These are phyloP conservation scores for Merodon equestris DNA, from an alignment of 2,888 invertebrate species.

Conservation along the genomic window DNA sequence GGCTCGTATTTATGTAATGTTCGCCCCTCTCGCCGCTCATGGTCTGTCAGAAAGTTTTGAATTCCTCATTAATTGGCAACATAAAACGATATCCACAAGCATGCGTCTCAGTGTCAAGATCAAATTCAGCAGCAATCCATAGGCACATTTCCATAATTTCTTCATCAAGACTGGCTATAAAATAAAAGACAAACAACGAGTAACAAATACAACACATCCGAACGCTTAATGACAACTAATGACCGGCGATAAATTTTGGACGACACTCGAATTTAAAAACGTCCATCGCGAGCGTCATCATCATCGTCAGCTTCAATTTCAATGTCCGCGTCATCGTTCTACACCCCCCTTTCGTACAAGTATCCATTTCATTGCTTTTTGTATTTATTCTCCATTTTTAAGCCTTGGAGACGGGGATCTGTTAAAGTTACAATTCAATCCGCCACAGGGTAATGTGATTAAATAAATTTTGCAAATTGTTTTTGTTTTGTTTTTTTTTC, in stretches of 20 bases:
- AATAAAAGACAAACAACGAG: constrained; percentile 6
- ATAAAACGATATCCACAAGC: constrained; percentile 6
- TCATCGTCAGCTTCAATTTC: not conserved
- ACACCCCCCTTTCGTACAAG: not conserved
- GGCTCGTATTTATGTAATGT: not conserved
- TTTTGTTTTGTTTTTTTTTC: no score
- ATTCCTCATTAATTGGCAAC: constrained; percentile 16
- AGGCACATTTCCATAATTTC: constrained; percentile 46
- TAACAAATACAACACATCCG: constrained; percentile 15
- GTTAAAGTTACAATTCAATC: constrained; percentile 13
- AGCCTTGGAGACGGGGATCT: constrained; percentile 1
- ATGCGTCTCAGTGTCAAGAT: constrained; percentile 11
- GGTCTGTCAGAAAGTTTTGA: not conserved
- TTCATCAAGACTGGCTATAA: constrained; percentile 35
- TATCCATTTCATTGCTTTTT: not conserved
- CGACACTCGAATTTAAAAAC: constrained; percentile 29
- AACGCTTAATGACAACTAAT: constrained; percentile 46
- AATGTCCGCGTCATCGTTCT: not conserved
- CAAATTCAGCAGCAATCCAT: constrained; percentile 17
- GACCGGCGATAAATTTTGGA: constrained; percentile 41
- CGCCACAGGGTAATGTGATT: constrained; percentile 28
- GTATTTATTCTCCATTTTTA: constrained; percentile 43
- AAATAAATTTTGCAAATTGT: constrained; percentile 49
- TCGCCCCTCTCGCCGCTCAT: not conserved
- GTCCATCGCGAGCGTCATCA: not conserved